Percentiles rank a stretch among this genome's conserved stretches.
These are phyloP conservation scores for Leuciscus waleckii DNA, from an alignment of 2,797 vertebrate species.

Conservation along the genomic window DNA sequence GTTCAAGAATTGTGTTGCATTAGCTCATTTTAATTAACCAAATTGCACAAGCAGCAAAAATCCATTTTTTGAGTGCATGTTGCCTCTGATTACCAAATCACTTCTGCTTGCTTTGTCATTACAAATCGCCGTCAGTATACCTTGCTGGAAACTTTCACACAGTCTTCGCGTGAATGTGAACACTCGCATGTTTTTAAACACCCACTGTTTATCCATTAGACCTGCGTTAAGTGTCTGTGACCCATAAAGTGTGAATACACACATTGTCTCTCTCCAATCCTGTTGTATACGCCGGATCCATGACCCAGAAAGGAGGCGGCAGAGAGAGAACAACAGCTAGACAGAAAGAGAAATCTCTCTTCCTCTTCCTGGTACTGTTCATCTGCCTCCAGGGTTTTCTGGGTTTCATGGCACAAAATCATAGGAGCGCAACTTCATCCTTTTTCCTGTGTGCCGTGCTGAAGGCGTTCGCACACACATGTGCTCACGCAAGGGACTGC, in stretches of 20 bases:
- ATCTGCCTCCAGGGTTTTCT: slow-evolving; percentile 44
- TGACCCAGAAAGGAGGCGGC: slow-evolving; percentile 63
- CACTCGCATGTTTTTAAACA: slow-evolving; percentile 39
- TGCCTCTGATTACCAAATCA: slow-evolving; percentile 24
- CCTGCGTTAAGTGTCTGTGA: slow-evolving; percentile 60
- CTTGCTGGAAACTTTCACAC: slow-evolving; percentile 1
- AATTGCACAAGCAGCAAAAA: slow-evolving; percentile 20
- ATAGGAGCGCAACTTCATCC: slow-evolving; percentile 36
- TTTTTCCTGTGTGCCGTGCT: slow-evolving; percentile 26
- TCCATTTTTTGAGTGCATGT: neutral
- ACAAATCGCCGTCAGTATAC: neutral
- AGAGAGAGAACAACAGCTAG: slow-evolving; percentile 38
- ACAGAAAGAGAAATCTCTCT: slow-evolving; percentile 38
- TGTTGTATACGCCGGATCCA: slow-evolving; percentile 36
- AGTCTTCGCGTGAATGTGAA: neutral
- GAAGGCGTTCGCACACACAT: slow-evolving; percentile 2
- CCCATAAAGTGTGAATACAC: slow-evolving; percentile 59
- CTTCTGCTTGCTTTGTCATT: slow-evolving; percentile 21
- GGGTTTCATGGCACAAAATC: slow-evolving; percentile 49
- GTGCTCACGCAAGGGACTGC: neutral
- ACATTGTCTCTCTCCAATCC: slow-evolving; percentile 45
- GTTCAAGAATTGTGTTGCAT: slow-evolving; percentile 27
- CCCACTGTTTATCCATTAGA: slow-evolving; percentile 54
- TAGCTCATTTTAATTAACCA: slow-evolving; percentile 36
- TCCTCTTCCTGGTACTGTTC: slow-evolving; percentile 46